phyloP scores from a whole-genome alignment of 2,113 vertebrate genomes.

The Fregetta grallaria region DNA sequence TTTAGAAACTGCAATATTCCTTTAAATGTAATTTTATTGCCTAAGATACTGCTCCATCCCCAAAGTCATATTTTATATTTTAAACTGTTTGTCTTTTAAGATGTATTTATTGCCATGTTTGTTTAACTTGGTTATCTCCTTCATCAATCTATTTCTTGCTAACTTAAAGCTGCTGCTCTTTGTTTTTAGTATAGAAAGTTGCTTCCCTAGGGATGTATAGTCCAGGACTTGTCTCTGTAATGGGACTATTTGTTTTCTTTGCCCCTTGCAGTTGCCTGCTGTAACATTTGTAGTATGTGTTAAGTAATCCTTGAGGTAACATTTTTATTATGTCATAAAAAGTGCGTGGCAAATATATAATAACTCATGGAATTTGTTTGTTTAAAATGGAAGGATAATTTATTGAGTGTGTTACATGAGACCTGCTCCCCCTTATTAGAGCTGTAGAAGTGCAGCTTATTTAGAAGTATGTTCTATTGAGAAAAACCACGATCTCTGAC shows the following conservation, averaged over 20 bases:
- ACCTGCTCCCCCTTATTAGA: slow-evolving; percentile 78
- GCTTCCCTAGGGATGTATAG: slow-evolving; percentile 64
- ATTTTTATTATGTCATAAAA: slow-evolving; percentile 86
- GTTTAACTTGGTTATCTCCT: slow-evolving; percentile 69
- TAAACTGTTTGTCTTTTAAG: slow-evolving; percentile 46
- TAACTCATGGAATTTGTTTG: slow-evolving; percentile 83
- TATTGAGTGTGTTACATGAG: slow-evolving; percentile 86
- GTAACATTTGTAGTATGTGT: slow-evolving; percentile 84
- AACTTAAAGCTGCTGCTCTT: slow-evolving; percentile 65
- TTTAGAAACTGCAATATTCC: not conserved
- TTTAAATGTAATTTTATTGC: not conserved
- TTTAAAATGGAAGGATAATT: slow-evolving; percentile 85
- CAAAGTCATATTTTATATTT: slow-evolving; percentile 2
- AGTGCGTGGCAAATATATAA: slow-evolving; percentile 84
- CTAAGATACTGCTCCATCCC: not conserved
- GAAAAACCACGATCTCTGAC: slow-evolving; percentile 76
- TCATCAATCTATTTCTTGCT: slow-evolving; percentile 66
- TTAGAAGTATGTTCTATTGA: slow-evolving; percentile 77
- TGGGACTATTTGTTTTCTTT: slow-evolving; percentile 81
- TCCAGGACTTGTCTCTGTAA: slow-evolving; percentile 75
- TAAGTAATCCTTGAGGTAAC: slow-evolving; percentile 87
- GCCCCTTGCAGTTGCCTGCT: slow-evolving; percentile 82
- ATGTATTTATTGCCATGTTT: slow-evolving; percentile 62
- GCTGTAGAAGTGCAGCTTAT: slow-evolving; percentile 77
- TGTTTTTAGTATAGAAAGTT: slow-evolving; percentile 69